A percentile compares a stretch with the other conserved stretches of the same genome.
Conservation (phyloP, 1,140 invertebrate species). For the Drosophila ambigua region DNA sequence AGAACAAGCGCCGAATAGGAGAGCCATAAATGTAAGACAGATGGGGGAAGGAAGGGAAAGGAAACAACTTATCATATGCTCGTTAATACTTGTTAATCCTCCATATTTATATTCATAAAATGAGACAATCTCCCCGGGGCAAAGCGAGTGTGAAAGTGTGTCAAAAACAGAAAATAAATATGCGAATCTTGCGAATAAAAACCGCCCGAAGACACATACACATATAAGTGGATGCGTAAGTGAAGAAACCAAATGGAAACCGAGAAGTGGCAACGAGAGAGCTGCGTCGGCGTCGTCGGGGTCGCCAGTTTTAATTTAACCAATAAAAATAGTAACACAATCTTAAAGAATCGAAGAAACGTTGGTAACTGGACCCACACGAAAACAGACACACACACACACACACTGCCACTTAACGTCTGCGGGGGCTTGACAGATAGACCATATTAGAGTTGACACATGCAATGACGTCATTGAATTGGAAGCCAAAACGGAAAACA, state of each 20-base stretch:
- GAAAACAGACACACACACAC: conserved; percentile 17
- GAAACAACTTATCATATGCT: too few relatives aligned
- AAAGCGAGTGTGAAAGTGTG: conserved; percentile 42
- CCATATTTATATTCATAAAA: conserved; percentile 11
- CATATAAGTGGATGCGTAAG: conserved; percentile 4
- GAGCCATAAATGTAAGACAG: too few relatives aligned
- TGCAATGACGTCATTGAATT: conserved; percentile 67
- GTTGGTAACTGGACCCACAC: conserved; percentile 49
- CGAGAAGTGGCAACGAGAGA: conserved; percentile 33
- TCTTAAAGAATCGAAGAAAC: conserved; percentile 58
- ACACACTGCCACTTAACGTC: neutral
- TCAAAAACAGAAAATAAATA: conserved; percentile 47
- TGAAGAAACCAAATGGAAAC: conserved; percentile 44
- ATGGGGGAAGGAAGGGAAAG: too few relatives aligned
- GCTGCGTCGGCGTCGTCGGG: conserved; percentile 54
- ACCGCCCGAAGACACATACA: conserved; percentile 22
- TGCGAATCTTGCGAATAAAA: conserved; percentile 44
- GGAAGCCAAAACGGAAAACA: conserved; percentile 26
- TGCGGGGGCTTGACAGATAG: conserved; percentile 68
- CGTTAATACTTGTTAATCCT: neutral
- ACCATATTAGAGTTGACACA: conserved; percentile 49
- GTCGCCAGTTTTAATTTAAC: conserved; percentile 52
- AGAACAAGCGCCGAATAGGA: conserved; percentile 27
- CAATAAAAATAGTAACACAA: conserved; percentile 68
- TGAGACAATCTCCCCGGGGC: conserved; percentile 3